Conservation (phyloP, 2,797 vertebrate genomes). For the Falco peregrinus region DNA sequence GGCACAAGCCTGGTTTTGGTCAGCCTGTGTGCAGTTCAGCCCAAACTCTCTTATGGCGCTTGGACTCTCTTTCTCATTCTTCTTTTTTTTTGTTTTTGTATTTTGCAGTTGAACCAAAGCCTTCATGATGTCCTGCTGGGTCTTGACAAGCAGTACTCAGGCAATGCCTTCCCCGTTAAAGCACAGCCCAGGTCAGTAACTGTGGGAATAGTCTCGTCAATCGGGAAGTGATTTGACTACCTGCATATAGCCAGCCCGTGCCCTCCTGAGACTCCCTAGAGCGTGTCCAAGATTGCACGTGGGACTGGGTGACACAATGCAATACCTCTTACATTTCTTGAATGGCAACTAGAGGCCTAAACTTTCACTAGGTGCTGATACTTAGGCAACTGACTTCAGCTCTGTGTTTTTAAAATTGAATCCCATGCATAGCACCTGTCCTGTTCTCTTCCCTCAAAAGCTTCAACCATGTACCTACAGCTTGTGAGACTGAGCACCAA, state of each 20-base stretch:
- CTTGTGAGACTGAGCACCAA: neutral
- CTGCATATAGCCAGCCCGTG: neutral
- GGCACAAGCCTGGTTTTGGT: neutral
- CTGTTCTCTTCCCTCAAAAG: neutral
- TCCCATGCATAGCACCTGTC: neutral
- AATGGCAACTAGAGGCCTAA: neutral
- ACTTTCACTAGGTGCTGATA: neutral
- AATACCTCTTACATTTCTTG: neutral
- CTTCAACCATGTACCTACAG: neutral
- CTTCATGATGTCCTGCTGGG: slow-evolving; percentile 91
- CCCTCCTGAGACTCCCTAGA: neutral
- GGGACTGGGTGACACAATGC: neutral
- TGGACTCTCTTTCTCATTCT: neutral
- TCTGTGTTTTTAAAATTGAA: neutral
- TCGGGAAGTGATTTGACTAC: neutral
- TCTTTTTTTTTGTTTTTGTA: slow-evolving; percentile 18
- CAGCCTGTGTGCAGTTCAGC: neutral
- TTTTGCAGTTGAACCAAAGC: slow-evolving; percentile 88
- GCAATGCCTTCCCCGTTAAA: slow-evolving; percentile 78
- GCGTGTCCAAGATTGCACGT: neutral
- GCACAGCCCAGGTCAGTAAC: slow-evolving; percentile 81
- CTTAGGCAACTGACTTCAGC: neutral
- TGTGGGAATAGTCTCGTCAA: neutral
- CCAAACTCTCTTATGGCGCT: neutral
- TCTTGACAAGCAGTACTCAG: slow-evolving; percentile 87